Evolutionary conservation across 2,113 vertebrate genomes (phyloP).

Genomic region (Gallinago undulata): DNA sequence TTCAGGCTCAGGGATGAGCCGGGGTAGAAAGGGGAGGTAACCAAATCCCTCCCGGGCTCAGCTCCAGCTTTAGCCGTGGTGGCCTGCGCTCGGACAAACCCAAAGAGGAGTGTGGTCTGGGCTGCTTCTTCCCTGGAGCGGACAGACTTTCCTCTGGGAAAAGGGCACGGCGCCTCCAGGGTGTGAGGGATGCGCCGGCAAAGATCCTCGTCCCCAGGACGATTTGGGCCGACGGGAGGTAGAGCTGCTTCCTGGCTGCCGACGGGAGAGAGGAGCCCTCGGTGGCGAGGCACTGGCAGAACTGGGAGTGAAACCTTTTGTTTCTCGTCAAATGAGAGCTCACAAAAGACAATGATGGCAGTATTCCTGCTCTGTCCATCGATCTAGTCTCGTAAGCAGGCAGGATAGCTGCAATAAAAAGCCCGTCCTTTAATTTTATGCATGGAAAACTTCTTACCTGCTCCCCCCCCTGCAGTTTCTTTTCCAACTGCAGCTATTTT

Average conservation of each 20-base stretch:
- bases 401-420: constrained; percentile 29
- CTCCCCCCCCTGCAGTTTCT: neutral
- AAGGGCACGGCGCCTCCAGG: fast-evolving
- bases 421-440: constrained; percentile 57
- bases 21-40: neutral
- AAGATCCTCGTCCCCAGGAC: fast-evolving
- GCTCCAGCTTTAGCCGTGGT: neutral
- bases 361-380: constrained; percentile 21
- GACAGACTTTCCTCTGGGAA: fast-evolving
- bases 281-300: neutral
- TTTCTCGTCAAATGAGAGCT: neutral
- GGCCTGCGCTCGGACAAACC: neutral
- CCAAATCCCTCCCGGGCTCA: neutral
- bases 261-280: neutral
- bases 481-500: constrained; percentile 61
- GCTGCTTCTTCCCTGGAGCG: neutral
- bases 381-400: constrained; percentile 2
- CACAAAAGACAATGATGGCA: constrained; percentile 10
- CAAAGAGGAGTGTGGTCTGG: fast-evolving
- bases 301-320: constrained; percentile 15
- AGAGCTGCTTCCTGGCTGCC: neutral
- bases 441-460: constrained; percentile 65
- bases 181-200: fast-evolving
- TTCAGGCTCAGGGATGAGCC: neutral
- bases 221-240: neutral